A percentile compares a stretch with the other conserved stretches of the same genome.
These are phyloP conservation scores for Amphiura filiformis DNA, from an alignment of 35 echinoderm and acorn worm species.

Conservation along the genomic window DNA sequence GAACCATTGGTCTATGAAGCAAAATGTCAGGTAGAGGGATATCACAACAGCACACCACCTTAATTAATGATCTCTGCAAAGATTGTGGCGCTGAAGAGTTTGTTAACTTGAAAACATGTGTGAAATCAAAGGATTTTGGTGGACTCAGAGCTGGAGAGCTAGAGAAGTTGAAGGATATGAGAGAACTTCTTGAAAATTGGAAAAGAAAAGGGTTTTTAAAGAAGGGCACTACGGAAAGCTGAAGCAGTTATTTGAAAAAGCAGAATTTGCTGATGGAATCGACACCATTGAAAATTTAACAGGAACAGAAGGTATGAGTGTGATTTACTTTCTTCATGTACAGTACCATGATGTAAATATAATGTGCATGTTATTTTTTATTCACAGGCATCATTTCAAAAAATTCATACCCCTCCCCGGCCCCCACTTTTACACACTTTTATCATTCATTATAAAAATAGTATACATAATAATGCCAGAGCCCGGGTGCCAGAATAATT, in stretches of 20 bases:
- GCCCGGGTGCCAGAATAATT: too few species aligned
- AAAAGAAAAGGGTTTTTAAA: slow-evolving; percentile 1
- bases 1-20: too few species aligned
- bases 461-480: too few species aligned
- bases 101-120: neutral
- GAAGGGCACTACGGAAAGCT: neutral
- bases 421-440: too few species aligned
- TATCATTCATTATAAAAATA: too few species aligned
- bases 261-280: neutral
- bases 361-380: too few species aligned
- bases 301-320: neutral
- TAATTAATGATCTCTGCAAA: neutral
- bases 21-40: neutral
- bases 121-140: neutral
- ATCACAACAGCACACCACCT: neutral
- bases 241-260: neutral
- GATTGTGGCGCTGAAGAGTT: neutral
- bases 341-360: too few species aligned
- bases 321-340: too few species aligned
- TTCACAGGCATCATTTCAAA: too few species aligned
- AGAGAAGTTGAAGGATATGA: neutral
- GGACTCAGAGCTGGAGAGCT: neutral
- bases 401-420: too few species aligned
- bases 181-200: neutral
- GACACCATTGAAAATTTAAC: neutral